Evolutionary conservation across 2,888 invertebrate genomes (phyloP), one percentile per base, ranked within the genome.

Genomic region (Drosophila parthenogenetica): DNA sequence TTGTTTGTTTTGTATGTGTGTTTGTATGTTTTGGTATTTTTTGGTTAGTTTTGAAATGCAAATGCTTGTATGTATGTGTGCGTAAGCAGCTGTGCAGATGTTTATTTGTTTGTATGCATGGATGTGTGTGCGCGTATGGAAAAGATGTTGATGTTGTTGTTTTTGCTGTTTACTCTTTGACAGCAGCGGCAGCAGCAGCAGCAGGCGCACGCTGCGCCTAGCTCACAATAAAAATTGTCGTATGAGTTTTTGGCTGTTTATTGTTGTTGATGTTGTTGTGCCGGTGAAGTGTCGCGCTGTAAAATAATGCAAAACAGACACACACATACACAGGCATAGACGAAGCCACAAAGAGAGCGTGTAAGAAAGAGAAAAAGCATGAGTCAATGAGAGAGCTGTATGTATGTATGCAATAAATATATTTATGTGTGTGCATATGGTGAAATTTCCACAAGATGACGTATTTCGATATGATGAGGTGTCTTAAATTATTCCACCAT

Each of bases 301-400:
- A 76, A 77, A 73, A 73, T 55, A 55, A 76, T 79, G 78, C 76
- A 78, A 78, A 77, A 73, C 58, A 73, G 66, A 70, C 43, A 57
- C 54, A 67, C 48, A 48, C 29, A 67, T 29, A 48, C 29, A 29
- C 13, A 35, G 17, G 49, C 16, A 35, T 11, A 59, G 48, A 43
- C 65, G 49, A 63, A 71, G 67, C 61, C 59, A 57, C 57, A 61
- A 43, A 61, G 35, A 35, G 35, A 35, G 35, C 35, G 35, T 35
- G 35, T 35, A 35, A 35, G 43, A 32, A 29, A 77, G 48, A 54
- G 64, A 59, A 45, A 61, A 53, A 51, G 76, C 65, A 69, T 76
- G 76, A 79, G 64, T 73, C 35, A 58, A 60, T 79, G 73, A 69
- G 66, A 67, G 59, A 65, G 46, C 61, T 61, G 57, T 49, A 50